Evolutionary conservation across 2,113 vertebrate species (phyloP).

Genomic region (Hydrochoerus hydrochaeris): DNA sequence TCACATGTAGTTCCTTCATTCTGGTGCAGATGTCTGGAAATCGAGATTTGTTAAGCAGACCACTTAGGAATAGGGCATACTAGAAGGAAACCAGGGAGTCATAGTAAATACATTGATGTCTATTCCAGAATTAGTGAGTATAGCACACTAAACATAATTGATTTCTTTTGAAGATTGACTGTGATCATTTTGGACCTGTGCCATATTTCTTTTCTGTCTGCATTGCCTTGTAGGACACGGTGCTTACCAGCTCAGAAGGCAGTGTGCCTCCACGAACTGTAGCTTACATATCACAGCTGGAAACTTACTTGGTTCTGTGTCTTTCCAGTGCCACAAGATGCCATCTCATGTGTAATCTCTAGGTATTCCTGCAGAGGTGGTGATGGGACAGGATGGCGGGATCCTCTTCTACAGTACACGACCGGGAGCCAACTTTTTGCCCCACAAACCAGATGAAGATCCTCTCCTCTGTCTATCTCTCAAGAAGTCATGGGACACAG

Average conservation of each 20-base stretch:
- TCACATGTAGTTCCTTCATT: neutral
- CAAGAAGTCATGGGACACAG: neutral
- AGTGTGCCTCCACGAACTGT: neutral
- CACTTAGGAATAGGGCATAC: neutral
- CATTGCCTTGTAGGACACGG: neutral
- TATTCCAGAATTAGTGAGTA: neutral
- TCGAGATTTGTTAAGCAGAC: neutral
- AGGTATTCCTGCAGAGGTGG: neutral
- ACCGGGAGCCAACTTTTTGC: neutral
- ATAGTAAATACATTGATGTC: neutral
- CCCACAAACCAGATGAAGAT: neutral
- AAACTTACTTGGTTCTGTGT: neutral
- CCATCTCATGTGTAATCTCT: neutral
- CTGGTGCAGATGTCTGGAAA: neutral
- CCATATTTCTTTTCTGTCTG: neutral
- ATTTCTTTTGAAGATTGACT: neutral
- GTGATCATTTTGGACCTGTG: neutral
- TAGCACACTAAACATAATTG: neutral
- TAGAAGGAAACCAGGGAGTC: neutral
- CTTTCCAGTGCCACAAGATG: neutral
- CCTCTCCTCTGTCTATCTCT: neutral
- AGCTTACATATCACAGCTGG: neutral
- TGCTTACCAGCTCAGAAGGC: neutral
- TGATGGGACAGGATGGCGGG: neutral
- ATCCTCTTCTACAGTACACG: neutral